phyloP scores from a whole-genome alignment of 2,888 invertebrate species.

The Hololepta plana region DNA sequence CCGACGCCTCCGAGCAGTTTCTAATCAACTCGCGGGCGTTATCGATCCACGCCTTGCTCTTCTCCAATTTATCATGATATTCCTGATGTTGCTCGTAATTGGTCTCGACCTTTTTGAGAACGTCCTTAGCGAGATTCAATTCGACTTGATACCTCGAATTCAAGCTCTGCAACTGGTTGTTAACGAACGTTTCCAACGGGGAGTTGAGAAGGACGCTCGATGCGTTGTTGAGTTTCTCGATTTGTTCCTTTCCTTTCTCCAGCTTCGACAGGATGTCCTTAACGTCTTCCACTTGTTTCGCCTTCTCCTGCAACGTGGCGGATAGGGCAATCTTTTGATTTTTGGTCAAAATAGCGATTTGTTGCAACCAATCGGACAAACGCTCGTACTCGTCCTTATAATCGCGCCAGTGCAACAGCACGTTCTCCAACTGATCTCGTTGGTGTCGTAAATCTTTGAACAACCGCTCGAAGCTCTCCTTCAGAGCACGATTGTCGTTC shows the following conservation, averaged over 20 bases:
- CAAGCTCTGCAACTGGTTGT: conserved; percentile 68
- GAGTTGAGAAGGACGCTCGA: conserved; percentile 61
- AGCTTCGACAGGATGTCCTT: conserved; percentile 57
- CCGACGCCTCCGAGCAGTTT: conserved; percentile 60
- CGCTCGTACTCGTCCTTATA: conserved; percentile 88
- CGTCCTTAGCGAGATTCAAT: conserved; percentile 75
- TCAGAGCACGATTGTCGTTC: conserved; percentile 69
- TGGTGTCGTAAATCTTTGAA: conserved; percentile 72
- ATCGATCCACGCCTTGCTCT: conserved; percentile 72
- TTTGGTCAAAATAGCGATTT: conserved; percentile 78
- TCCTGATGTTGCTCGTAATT: conserved; percentile 72
- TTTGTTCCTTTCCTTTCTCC: conserved; percentile 60
- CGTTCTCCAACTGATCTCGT: conserved; percentile 66
- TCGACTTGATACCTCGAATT: conserved; percentile 81
- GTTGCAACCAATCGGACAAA: conserved; percentile 81
- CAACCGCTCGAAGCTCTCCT: conserved; percentile 67
- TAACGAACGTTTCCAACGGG: conserved; percentile 73
- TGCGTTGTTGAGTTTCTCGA: conserved; percentile 66
- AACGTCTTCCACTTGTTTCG: conserved; percentile 67
- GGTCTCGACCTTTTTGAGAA: conserved; percentile 76
- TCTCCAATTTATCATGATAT: conserved; percentile 56
- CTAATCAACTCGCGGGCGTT: conserved; percentile 69
- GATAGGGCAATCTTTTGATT: conserved; percentile 72
- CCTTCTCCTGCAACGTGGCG: conserved; percentile 64
- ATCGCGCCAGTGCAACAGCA: conserved; percentile 69